Conservation (phyloP, 1,140 invertebrate genomes). For the Brachionus paranguensis region DNA sequence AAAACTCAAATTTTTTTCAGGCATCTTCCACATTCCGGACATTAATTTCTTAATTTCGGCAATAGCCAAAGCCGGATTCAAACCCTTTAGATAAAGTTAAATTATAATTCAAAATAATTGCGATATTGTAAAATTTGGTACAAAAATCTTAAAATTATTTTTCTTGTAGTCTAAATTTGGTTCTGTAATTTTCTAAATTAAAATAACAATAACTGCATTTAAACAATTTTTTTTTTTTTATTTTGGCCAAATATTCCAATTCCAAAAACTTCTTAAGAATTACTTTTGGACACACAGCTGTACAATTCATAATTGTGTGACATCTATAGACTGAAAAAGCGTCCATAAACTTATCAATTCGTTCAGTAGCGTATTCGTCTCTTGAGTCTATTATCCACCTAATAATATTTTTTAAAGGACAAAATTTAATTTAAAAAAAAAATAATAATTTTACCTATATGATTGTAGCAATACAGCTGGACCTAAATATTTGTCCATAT, state of each 20-base stretch:
- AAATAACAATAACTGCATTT: too few species aligned
- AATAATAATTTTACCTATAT: conserved; percentile 53
- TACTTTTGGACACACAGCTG: conserved; percentile 89
- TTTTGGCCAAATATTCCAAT: too few species aligned
- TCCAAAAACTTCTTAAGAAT: background rate
- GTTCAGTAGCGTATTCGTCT: conserved; percentile 73
- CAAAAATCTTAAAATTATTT: too few species aligned
- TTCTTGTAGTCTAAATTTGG: too few species aligned
- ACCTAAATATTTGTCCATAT: conserved; percentile 88
- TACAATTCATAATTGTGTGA: conserved; percentile 98
- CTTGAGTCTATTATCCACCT: conserved; percentile 96
- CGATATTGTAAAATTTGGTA: too few species aligned
- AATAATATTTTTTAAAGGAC: background rate
- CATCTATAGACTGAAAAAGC: conserved; percentile 88
- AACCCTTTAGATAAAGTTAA: conserved; percentile 59
- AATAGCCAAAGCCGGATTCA: conserved; percentile 89
- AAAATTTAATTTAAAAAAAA: background rate
- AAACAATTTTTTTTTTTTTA: conserved; percentile 9
- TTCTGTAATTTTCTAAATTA: too few species aligned
- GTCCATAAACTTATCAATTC: conserved; percentile 76
- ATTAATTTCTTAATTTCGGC: conserved; percentile 87
- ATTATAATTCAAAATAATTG: too few species aligned
- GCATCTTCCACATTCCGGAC: conserved; percentile 50
- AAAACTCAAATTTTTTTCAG: background rate
- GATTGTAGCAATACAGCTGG: conserved; percentile 86